A percentile compares a stretch with the other conserved stretches of the same genome.
phyloP scores from a whole-genome alignment of 2,888 invertebrate species.

The Cephus pulcher region DNA sequence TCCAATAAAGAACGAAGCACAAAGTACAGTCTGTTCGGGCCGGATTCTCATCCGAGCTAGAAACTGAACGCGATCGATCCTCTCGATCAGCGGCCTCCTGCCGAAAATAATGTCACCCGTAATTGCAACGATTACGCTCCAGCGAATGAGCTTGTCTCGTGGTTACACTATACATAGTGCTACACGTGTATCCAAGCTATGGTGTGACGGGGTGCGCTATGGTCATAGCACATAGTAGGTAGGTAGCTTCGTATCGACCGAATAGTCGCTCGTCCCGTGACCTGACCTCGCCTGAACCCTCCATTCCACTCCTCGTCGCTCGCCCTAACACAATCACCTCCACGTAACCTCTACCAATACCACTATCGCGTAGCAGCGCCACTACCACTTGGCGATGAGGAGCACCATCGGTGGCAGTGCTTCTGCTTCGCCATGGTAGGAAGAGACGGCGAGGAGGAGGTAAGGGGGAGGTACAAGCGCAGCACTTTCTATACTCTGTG shows the following conservation, averaged over 20 bases:
- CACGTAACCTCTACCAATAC: conserved; percentile 32
- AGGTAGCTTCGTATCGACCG: conserved; percentile 8
- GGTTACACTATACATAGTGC: conserved; percentile 8
- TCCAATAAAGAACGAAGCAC: neutral
- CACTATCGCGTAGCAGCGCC: neutral
- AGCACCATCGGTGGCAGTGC: neutral
- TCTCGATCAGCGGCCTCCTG: neutral
- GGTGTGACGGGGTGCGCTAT: conserved; percentile 2
- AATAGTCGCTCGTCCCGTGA: conserved; percentile 55
- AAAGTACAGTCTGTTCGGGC: neutral
- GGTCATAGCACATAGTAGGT: neutral
- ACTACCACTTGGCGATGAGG: neutral
- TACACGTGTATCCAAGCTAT: neutral
- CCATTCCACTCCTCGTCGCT: conserved; percentile 47
- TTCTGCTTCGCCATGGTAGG: neutral
- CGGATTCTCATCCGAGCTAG: neutral
- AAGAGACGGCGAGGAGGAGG: neutral
- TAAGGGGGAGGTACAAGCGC: neutral
- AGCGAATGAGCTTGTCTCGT: neutral
- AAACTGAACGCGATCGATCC: neutral
- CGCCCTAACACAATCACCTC: conserved; percentile 56
- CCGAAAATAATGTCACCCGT: conserved; percentile 18
- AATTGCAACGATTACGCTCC: conserved; percentile 21
- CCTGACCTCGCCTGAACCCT: conserved; percentile 66
- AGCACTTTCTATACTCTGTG: neutral